Evolutionary conservation across 2,113 vertebrate genomes (phyloP).

Genomic region (Grus americana): DNA sequence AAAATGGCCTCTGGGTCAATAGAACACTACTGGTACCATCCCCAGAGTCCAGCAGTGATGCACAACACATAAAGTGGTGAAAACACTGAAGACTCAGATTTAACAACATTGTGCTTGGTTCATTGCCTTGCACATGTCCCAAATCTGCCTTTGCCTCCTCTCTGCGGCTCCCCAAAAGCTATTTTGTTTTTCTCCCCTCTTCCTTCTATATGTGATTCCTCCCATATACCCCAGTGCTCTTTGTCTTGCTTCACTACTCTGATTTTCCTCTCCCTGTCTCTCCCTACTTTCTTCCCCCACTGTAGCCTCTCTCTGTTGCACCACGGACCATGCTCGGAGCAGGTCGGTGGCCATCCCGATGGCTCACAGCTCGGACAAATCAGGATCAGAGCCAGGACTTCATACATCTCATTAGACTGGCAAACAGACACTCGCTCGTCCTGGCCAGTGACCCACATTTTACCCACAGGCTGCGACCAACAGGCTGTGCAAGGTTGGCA

Average conservation of each 20-base stretch:
- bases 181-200: neutral
- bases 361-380: neutral
- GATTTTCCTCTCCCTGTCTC: neutral
- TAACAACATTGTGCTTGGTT: neutral
- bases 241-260: neutral
- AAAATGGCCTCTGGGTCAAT: neutral
- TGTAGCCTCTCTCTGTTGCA: neutral
- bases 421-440: accelerated
- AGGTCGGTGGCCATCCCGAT: neutral
- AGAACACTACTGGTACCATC: neutral
- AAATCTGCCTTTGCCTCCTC: neutral
- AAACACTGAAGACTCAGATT: neutral
- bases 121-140: neutral
- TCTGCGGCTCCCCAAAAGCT: neutral
- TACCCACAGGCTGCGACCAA: neutral
- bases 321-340: accelerated
- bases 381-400: neutral
- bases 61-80: neutral
- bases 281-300: neutral
- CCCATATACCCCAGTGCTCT: neutral
- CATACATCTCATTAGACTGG: accelerated
- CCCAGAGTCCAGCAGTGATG: neutral
- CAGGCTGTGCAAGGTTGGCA: neutral
- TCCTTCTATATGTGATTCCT: neutral
- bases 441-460: neutral